Evolutionary conservation across 2,797 vertebrate genomes (phyloP).

Genomic region (Phataginus tricuspis): DNA sequence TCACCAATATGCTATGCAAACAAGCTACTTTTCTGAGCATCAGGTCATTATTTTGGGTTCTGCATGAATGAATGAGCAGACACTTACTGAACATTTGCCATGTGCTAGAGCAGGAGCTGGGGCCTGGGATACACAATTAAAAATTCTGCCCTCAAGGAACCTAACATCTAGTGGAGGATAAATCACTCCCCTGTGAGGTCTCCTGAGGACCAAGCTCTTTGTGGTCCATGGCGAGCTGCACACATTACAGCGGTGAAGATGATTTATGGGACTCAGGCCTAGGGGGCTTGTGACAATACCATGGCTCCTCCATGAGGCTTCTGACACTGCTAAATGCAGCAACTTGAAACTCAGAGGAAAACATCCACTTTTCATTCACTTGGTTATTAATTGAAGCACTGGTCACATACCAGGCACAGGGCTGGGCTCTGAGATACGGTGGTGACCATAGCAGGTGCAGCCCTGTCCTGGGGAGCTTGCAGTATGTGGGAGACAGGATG

Average conservation of each 20-base stretch:
- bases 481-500: neutral
- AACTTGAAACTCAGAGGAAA: neutral
- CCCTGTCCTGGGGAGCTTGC: neutral
- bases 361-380: neutral
- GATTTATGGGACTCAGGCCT: neutral
- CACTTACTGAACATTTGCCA: neutral
- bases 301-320: neutral
- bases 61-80: neutral
- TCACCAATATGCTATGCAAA: neutral
- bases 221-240: neutral
- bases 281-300: neutral
- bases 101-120: neutral
- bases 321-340: neutral
- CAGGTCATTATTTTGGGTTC: neutral
- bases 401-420: neutral
- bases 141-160: neutral
- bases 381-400: neutral
- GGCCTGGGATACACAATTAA: neutral
- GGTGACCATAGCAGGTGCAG: neutral
- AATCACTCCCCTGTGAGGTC: neutral
- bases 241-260: neutral
- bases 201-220: neutral
- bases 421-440: neutral
- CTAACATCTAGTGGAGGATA: neutral
- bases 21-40: neutral